Percentiles rank a stretch among this genome's conserved stretches.
phyloP scores from a whole-genome alignment of 2,113 vertebrate species.

The Columba janthina region DNA sequence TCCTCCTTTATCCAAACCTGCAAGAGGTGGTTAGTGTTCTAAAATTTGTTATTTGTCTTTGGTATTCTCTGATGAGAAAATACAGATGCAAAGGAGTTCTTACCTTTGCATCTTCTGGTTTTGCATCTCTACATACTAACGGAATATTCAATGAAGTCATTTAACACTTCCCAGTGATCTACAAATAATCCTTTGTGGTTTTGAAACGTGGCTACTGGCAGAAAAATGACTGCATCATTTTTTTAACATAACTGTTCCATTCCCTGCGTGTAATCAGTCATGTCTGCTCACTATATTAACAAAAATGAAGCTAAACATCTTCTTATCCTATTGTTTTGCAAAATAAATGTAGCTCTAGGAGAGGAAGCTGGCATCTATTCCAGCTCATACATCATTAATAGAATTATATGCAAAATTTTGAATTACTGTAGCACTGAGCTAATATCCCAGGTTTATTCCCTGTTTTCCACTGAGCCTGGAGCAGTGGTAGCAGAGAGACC shows the following conservation, averaged over 20 bases:
- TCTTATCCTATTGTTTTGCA: slow-evolving; percentile 54
- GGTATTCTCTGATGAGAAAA: slow-evolving; percentile 39
- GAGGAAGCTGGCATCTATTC: slow-evolving; percentile 4
- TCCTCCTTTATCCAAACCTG: background rate
- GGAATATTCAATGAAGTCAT: slow-evolving; percentile 65
- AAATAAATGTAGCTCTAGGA: slow-evolving; percentile 58
- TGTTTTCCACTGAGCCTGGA: background rate
- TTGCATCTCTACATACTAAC: slow-evolving; percentile 47
- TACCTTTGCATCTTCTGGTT: slow-evolving; percentile 50
- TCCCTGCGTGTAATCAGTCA: slow-evolving; percentile 53
- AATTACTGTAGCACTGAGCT: background rate
- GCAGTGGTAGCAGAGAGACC: background rate
- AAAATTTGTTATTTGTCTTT: background rate
- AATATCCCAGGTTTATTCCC: background rate
- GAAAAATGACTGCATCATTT: slow-evolving; percentile 47
- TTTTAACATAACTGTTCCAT: slow-evolving; percentile 46
- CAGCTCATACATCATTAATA: slow-evolving; percentile 47
- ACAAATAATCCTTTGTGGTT: slow-evolving; percentile 69
- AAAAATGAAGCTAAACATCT: slow-evolving; percentile 61
- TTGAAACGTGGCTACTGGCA: slow-evolving; percentile 51
- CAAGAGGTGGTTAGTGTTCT: background rate
- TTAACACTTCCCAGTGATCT: slow-evolving; percentile 67
- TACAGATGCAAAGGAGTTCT: slow-evolving; percentile 19
- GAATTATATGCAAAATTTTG: slow-evolving; percentile 13
- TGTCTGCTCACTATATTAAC: slow-evolving; percentile 54